These are phyloP conservation scores for Chrysolina americana DNA, from an alignment of 2,888 invertebrate species.

Conservation along the genomic window DNA sequence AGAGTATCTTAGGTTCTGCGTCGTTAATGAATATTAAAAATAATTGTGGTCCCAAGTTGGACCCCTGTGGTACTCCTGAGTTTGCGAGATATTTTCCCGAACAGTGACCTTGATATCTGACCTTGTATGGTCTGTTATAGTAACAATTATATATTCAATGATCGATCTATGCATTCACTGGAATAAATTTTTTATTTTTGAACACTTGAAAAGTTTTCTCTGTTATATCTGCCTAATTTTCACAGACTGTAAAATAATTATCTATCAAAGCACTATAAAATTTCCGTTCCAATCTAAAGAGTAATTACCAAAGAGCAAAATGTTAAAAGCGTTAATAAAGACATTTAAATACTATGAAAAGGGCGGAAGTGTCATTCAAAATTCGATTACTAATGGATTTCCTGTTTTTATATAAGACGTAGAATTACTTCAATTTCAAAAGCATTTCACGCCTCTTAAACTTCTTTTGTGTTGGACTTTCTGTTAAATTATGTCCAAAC, in stretches of 20 bases:
- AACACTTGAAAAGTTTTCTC: too few relatives aligned
- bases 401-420: constrained; percentile 40
- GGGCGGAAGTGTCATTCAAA: constrained; percentile 38
- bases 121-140: too few relatives aligned
- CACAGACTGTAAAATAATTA: not conserved
- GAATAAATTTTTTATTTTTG: too few relatives aligned
- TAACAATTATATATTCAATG: too few relatives aligned
- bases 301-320: not conserved
- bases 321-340: constrained; percentile 21
- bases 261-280: not conserved
- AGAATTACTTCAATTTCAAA: constrained; percentile 4
- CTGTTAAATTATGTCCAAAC: constrained; percentile 18
- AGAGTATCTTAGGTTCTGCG: too few relatives aligned
- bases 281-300: not conserved
- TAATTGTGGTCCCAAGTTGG: too few relatives aligned
- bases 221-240: too few relatives aligned
- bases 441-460: constrained; percentile 23
- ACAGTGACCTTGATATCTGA: too few relatives aligned
- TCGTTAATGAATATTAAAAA: too few relatives aligned
- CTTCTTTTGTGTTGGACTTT: constrained; percentile 21
- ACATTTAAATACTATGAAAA: constrained; percentile 31
- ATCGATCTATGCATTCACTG: too few relatives aligned
- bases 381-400: constrained; percentile 42
- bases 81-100: too few relatives aligned
- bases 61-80: too few relatives aligned